Evolutionary conservation across 2,113 vertebrate species (phyloP).

Genomic region (Grantiella picta): DNA sequence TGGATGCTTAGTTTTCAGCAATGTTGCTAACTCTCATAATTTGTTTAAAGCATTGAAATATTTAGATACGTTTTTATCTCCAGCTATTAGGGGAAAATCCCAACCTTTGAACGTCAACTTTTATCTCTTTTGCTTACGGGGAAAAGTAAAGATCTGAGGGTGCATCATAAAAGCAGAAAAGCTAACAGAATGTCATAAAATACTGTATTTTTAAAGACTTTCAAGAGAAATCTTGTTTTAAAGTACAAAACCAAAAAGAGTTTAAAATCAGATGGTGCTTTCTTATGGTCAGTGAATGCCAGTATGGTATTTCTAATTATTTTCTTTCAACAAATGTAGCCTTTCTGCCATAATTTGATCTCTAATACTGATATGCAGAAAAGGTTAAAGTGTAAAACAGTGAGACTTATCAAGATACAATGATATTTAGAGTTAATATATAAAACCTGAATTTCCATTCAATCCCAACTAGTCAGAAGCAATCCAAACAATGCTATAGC

Average conservation of each 20-base stretch:
- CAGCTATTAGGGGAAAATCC: not conserved
- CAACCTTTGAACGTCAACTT: not conserved
- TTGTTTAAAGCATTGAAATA: not conserved
- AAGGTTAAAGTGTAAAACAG: not conserved
- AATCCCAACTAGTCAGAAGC: not conserved
- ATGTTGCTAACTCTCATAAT: not conserved
- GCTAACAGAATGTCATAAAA: not conserved
- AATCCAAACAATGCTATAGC: not conserved
- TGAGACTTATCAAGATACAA: not conserved
- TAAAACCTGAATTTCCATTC: not conserved
- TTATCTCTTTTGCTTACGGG: not conserved
- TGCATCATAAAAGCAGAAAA: not conserved
- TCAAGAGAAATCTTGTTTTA: not conserved
- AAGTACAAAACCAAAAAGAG: not conserved
- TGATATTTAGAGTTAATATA: not conserved
- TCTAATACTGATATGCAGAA: not conserved
- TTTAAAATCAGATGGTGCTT: not conserved
- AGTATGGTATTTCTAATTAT: not conserved
- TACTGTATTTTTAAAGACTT: not conserved
- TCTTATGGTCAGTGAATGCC: not conserved
- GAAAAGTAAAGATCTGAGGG: not conserved
- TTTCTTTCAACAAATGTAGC: not conserved
- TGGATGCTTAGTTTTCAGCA: not conserved
- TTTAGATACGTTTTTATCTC: not conserved
- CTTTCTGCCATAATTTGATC: not conserved